phyloP scores from a whole-genome alignment of 35 echinoderm and acorn worm species.

The Hemicentrotus pulcherrimus region DNA sequence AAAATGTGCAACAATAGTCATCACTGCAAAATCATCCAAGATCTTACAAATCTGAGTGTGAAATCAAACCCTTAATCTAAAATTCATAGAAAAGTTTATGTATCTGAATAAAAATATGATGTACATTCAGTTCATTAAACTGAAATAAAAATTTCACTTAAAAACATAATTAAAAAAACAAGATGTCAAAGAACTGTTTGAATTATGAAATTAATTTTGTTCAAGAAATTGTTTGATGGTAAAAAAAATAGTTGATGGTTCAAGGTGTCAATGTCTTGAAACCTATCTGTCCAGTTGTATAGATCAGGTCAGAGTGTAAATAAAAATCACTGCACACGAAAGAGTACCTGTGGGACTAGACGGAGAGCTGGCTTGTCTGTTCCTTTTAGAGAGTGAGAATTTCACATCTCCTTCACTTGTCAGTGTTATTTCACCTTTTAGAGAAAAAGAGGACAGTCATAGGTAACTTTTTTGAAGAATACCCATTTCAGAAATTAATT shows the following conservation, averaged over 20 bases:
- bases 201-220: neutral
- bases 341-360: neutral
- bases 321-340: neutral
- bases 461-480: no score
- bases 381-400: neutral
- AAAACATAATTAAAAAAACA: neutral
- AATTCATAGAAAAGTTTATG: neutral
- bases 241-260: neutral
- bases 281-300: neutral
- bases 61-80: neutral
- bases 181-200: neutral
- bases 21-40: neutral
- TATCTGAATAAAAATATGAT: neutral
- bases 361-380: neutral
- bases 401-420: slow-evolving; percentile 23
- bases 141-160: neutral
- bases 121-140: neutral
- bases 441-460: neutral
- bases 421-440: slow-evolving; percentile 26
- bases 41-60: neutral
- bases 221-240: neutral
- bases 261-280: neutral
- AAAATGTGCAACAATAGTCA: neutral
- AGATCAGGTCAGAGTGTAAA: neutral
- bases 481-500: no score